A percentile compares a stretch with the other conserved stretches of the same genome.
Evolutionary conservation across 2,797 vertebrate genomes (phyloP).

Genomic region (Coregonus sp.): DNA sequence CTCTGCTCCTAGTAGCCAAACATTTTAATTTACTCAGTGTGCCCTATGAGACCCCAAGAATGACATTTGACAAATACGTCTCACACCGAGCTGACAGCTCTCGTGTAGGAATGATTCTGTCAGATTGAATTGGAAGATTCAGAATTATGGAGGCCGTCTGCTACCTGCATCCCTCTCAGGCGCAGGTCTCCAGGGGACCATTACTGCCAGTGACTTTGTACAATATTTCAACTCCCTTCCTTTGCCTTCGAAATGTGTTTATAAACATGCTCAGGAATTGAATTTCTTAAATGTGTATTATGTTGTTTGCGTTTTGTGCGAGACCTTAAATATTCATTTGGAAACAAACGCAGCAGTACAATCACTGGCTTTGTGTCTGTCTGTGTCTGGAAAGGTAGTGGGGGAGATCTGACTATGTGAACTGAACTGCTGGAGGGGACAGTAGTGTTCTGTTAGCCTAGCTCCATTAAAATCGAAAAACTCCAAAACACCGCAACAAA

Average conservation of each 20-base stretch:
- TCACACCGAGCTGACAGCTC: slow-evolving; percentile 20
- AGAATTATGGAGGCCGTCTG: slow-evolving; percentile 15
- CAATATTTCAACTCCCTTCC: not conserved
- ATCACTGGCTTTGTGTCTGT: not conserved
- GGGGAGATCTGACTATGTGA: not conserved
- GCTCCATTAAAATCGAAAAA: too few species aligned
- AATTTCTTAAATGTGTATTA: not conserved
- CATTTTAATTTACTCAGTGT: slow-evolving; percentile 29
- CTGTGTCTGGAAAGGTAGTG: not conserved
- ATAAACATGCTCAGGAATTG: not conserved
- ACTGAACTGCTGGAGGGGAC: not conserved
- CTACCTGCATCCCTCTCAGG: not conserved
- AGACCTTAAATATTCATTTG: not conserved
- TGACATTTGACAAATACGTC: slow-evolving; percentile 27
- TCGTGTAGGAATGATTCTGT: slow-evolving; percentile 17
- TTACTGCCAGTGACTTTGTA: not conserved
- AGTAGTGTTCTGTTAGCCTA: not conserved
- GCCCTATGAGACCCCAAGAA: slow-evolving; percentile 19
- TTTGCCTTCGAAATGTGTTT: not conserved
- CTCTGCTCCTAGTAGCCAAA: slow-evolving; percentile 13
- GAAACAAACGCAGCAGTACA: not conserved
- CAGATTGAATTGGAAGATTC: slow-evolving; percentile 26
- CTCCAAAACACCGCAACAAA: not conserved
- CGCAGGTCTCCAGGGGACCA: not conserved
- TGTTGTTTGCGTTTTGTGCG: slow-evolving; percentile 1